These are phyloP conservation scores for Falco concolor DNA, from an alignment of 2,797 vertebrate genomes.

Conservation along the genomic window DNA sequence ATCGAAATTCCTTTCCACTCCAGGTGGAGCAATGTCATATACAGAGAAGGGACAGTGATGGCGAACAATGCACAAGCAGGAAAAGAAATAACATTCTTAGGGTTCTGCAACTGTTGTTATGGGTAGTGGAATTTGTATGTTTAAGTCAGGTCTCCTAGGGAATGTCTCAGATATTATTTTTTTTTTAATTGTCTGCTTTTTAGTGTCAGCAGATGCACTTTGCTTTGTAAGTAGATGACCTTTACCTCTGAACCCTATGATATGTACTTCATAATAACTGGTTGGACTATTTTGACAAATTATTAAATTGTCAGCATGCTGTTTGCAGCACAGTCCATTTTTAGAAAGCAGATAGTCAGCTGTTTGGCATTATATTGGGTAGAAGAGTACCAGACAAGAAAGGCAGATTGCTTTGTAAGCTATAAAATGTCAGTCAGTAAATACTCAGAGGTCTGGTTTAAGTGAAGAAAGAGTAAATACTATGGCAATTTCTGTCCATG, in stretches of 20 bases:
- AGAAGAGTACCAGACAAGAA: constrained; percentile 40
- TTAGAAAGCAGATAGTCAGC: constrained; percentile 73
- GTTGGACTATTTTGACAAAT: constrained; percentile 70
- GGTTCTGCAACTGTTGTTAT: neutral
- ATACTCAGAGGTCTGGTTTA: constrained; percentile 31
- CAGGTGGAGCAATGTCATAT: neutral
- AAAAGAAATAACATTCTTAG: neutral
- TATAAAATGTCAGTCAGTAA: constrained; percentile 67
- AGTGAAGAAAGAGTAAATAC: constrained; percentile 59
- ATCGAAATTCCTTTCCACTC: constrained; percentile 39
- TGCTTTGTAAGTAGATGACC: constrained; percentile 16
- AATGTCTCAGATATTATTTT: neutral
- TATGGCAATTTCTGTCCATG: constrained; percentile 29
- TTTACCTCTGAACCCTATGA: constrained; percentile 69
- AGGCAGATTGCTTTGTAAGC: constrained; percentile 70
- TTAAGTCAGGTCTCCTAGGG: constrained; percentile 4
- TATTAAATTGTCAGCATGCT: constrained; percentile 69
- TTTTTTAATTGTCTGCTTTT: constrained; percentile 60
- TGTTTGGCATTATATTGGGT: constrained; percentile 53
- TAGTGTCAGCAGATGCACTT: constrained; percentile 60
- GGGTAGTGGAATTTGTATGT: neutral
- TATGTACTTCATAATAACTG: constrained; percentile 63
- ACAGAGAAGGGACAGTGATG: neutral
- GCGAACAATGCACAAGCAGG: neutral
- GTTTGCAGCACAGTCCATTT: constrained; percentile 66